phyloP scores from a whole-genome alignment of 2,888 invertebrate species.

The Adela reaumurella region DNA sequence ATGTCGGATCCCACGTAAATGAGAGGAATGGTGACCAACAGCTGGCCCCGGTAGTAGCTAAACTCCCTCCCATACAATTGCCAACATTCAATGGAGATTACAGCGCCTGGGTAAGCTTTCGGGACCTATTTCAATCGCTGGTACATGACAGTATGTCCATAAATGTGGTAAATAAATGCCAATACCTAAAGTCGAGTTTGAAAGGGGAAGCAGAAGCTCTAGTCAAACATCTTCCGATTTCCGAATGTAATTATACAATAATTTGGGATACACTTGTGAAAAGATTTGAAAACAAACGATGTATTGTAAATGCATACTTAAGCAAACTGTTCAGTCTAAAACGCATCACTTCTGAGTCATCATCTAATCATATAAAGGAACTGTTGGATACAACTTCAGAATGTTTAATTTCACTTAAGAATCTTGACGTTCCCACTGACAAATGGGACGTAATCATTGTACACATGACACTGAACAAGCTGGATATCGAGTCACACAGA shows the following conservation, averaged over 20 bases:
- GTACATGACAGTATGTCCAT: constrained; percentile 7
- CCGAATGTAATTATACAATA: constrained; percentile 8
- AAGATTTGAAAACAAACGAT: constrained; percentile 12
- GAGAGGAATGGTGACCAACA: constrained; percentile 4
- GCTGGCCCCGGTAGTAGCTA: constrained; percentile 4
- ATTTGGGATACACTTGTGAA: constrained; percentile 11
- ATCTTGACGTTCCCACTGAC: constrained; percentile 10
- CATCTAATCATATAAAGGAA: constrained; percentile 12
- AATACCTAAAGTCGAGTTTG: constrained; percentile 12
- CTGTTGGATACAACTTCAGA: constrained; percentile 15
- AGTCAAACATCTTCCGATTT: constrained; percentile 8
- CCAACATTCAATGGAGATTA: constrained; percentile 10
- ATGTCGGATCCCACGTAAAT: too few species aligned
- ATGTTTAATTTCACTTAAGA: constrained; percentile 13
- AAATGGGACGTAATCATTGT: constrained; percentile 4
- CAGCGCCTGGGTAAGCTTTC: constrained; percentile 10
- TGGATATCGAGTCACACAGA: constrained; percentile 14
- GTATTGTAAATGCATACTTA: constrained; percentile 11
- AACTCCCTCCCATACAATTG: constrained; percentile 10
- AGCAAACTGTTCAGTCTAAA: constrained; percentile 13
- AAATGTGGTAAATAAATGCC: constrained; percentile 11
- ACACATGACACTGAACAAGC: constrained; percentile 7
- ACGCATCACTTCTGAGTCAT: constrained; percentile 8
- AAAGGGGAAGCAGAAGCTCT: constrained; percentile 11
- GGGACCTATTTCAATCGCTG: constrained; percentile 10